phyloP scores from a whole-genome alignment of 1,140 invertebrate species.

The Drosophila nannoptera region DNA sequence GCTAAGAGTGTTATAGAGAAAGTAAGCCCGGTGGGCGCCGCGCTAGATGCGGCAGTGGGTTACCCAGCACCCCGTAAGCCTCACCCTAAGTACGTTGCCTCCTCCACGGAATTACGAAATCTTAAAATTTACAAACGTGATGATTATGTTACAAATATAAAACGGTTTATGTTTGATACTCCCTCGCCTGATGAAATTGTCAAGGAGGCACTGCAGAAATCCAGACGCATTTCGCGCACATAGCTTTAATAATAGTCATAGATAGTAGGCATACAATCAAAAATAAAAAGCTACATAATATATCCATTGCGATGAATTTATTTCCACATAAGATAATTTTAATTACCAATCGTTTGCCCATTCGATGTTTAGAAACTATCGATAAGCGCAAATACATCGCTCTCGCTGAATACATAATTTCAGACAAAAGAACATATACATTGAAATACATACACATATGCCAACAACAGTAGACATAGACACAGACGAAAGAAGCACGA shows the following conservation, averaged over 20 bases:
- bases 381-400: slow-evolving; percentile 31
- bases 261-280: slow-evolving; percentile 15
- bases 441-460: slow-evolving; percentile 6
- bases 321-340: not conserved
- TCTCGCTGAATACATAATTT: slow-evolving; percentile 45
- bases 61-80: slow-evolving; percentile 38
- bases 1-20: slow-evolving; percentile 8
- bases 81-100: slow-evolving; percentile 39
- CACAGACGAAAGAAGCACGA: slow-evolving; percentile 34
- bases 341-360: not conserved
- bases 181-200: slow-evolving; percentile 70
- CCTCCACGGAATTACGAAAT: slow-evolving; percentile 32
- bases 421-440: slow-evolving; percentile 45
- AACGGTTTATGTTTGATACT: slow-evolving; percentile 67
- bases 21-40: slow-evolving; percentile 34
- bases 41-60: slow-evolving; percentile 48
- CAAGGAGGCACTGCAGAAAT: slow-evolving; percentile 56
- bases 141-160: slow-evolving; percentile 54
- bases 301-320: not conserved
- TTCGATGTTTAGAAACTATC: slow-evolving; percentile 30
- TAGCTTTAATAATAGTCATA: slow-evolving; percentile 12
- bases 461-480: slow-evolving; percentile 18
- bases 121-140: slow-evolving; percentile 41
- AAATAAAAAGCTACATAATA: slow-evolving; percentile 30
- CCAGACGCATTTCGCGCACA: slow-evolving; percentile 52